phyloP scores from a whole-genome alignment of 1,140 invertebrate species.

The Diorhabda carinulata region DNA sequence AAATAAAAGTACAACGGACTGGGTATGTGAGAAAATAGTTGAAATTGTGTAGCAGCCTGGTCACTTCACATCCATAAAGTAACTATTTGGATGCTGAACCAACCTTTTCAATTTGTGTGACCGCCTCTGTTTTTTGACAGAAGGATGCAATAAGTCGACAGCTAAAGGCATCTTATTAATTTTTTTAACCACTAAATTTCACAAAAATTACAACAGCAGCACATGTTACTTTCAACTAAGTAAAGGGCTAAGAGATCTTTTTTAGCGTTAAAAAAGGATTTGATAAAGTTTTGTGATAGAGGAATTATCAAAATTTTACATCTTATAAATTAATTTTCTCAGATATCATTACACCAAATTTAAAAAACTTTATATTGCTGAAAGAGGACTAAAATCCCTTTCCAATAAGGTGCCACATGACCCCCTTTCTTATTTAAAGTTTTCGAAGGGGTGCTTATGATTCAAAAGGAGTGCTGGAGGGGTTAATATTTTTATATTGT shows the following conservation, averaged over 20 bases:
- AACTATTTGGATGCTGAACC: slow-evolving; percentile 98
- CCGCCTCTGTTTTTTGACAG: slow-evolving; percentile 87
- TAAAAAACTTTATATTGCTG: too few species aligned
- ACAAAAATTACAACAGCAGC: slow-evolving; percentile 27
- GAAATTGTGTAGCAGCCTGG: slow-evolving; percentile 99
- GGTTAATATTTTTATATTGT: too few species aligned
- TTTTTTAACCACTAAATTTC: slow-evolving; percentile 22
- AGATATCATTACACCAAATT: too few species aligned
- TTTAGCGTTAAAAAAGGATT: neutral
- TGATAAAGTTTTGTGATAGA: too few species aligned
- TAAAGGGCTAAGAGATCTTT: slow-evolving; percentile 39
- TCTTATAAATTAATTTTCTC: too few species aligned
- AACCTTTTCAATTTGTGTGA: slow-evolving; percentile 83
- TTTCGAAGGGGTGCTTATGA: neutral
- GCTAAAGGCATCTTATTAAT: slow-evolving; percentile 64
- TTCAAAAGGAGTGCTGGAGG: too few species aligned
- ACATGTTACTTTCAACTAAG: slow-evolving; percentile 39
- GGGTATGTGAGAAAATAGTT: slow-evolving; percentile 98
- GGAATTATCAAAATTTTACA: too few species aligned
- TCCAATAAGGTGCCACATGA: too few species aligned
- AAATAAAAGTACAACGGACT: slow-evolving; percentile 90
- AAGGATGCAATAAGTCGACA: slow-evolving; percentile 94
- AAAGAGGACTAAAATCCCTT: too few species aligned
- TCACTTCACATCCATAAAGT: slow-evolving; percentile 99
- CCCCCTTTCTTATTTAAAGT: too few species aligned